Evolutionary conservation across 1,140 invertebrate species (phyloP), one percentile per base, ranked within the genome.

Genomic region (Capitella teleta): DNA sequence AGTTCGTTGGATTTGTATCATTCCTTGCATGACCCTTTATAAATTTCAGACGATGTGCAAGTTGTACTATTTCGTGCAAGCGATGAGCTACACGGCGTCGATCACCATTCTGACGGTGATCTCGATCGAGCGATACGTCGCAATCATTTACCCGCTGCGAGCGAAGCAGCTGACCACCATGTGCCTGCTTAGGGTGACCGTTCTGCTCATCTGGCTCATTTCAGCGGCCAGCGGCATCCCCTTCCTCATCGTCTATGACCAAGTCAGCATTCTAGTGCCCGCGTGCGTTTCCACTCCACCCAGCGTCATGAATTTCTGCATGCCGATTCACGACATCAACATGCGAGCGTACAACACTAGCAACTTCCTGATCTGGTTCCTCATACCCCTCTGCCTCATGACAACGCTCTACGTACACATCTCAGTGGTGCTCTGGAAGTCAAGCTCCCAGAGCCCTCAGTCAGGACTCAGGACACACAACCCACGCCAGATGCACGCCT

Each of bases 391-490:
- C 19, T 62, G 80, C 10, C 78, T 86, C 23, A 90, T 93, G 50
- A 79, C 87, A 37, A 86, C 82, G 62, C 85, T 85, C 60, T 93
- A 92, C 56, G 79, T 79, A 0, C 83, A 84, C 26, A 91, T 92
- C 41, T 59, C 63, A 0, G 48, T 55, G 14, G 56, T 57, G 0
- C 75, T 93, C 41, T 82, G 78, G 66, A 49, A 52, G 26, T 59
- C 53, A 34, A 51, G 42, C 41, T 28, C 14, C 28, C 46, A 26
- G 47, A 14, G 10, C 6, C 42, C 42, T 44, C 19, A 8, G 25
- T 24, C 18, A 26, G 16, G 19, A 10, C 42, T n/a, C 3, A 3
- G 42, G 42, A n/a, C 3, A 24, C 19, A 18, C 5, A 4, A 24
- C n/a, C 42, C 19, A 28, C 42, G 42, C 5, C 42, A 18, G 5